phyloP scores from a whole-genome alignment of 2,888 invertebrate species.

The Kuschelorhynchus macadamiae region DNA sequence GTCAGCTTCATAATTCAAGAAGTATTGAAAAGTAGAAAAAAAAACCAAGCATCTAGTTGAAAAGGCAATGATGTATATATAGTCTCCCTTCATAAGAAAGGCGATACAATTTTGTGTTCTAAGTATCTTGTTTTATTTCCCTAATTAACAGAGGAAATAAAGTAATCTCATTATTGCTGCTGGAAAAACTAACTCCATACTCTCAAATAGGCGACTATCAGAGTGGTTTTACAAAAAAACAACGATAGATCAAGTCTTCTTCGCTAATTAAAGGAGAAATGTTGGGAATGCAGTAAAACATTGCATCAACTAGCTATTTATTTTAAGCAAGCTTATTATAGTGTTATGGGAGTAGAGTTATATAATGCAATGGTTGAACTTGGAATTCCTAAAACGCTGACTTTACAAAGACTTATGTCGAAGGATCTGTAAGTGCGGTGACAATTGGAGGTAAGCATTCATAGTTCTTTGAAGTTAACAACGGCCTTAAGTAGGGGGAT shows the following conservation, averaged over 20 bases:
- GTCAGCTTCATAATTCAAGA: too few species aligned
- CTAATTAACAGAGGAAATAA: too few species aligned
- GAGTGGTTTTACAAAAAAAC: slow-evolving; percentile 20
- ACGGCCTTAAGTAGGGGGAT: slow-evolving; percentile 22
- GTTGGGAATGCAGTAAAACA: slow-evolving; percentile 35
- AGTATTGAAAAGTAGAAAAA: too few species aligned
- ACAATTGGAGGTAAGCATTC: not conserved
- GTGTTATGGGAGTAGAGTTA: slow-evolving; percentile 29
- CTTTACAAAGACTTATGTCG: slow-evolving; percentile 30
- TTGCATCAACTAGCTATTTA: slow-evolving; percentile 45
- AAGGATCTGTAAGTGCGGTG: slow-evolving; percentile 11
- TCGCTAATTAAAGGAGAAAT: slow-evolving; percentile 35
- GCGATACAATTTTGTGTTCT: too few species aligned
- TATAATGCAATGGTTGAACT: slow-evolving; percentile 42
- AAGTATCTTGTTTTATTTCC: too few species aligned
- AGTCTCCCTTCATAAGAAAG: too few species aligned
- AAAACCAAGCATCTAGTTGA: too few species aligned
- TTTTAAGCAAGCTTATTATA: slow-evolving; percentile 46
- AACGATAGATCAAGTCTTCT: slow-evolving; percentile 29
- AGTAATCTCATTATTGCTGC: too few species aligned
- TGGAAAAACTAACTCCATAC: too few species aligned
- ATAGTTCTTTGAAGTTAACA: slow-evolving; percentile 10
- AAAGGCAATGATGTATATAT: too few species aligned
- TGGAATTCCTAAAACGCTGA: slow-evolving; percentile 3
- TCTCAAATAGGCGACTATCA: slow-evolving; percentile 12